Base-by-base conservation (phyloP, 1,140 invertebrate species). In the Lasioglossum albipes region DNA sequence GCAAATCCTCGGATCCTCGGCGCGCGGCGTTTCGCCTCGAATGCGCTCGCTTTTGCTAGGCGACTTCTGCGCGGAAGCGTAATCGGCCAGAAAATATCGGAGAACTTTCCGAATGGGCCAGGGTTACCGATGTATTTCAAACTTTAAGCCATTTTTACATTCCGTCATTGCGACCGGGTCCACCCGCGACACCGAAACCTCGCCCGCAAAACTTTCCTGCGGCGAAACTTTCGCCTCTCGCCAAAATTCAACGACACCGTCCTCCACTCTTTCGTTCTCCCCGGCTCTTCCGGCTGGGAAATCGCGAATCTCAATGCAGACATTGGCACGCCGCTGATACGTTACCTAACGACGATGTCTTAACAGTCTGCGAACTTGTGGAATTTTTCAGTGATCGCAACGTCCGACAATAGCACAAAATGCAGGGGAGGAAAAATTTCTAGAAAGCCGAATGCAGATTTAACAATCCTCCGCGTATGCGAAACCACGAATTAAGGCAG, bases 31-130 rank as follows among this genome's bases (percentile, higher is more conserved):
- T 65, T 59, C 41, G 6, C 70, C 20, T 69, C 22, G 54, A 77
- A 70, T 42, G 54, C 64, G 75, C 20, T 52, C 16, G 66, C 49
- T 57, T 27, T 54, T 45, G 65, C 41, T 41, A 45, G 57, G 20
- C 45, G 41, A 45, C 57, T 62, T 9, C 31, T 31, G 49, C 31
- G n/a, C 49, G 41, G 41, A 65, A 71, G 68, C 70, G 77, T 79
- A 79, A 79, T 79, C 77, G 77, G 70, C 49, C 70, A 74, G 77
- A 79, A 79, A 79, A 79, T 79, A 79, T 79, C 77, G 77, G 49
- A 18, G 70, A 79, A 79, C 70, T 79, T 73, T 41, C 18, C 36
- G 16, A 54, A 27, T 7, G 62, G 31, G 45, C 20, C 20, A 59
- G 6, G 62, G 70, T 54, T 79, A 66, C 61, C 70, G 77, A 66